Conservation (phyloP, 2,888 invertebrate species). For the Plutella xylostella region DNA sequence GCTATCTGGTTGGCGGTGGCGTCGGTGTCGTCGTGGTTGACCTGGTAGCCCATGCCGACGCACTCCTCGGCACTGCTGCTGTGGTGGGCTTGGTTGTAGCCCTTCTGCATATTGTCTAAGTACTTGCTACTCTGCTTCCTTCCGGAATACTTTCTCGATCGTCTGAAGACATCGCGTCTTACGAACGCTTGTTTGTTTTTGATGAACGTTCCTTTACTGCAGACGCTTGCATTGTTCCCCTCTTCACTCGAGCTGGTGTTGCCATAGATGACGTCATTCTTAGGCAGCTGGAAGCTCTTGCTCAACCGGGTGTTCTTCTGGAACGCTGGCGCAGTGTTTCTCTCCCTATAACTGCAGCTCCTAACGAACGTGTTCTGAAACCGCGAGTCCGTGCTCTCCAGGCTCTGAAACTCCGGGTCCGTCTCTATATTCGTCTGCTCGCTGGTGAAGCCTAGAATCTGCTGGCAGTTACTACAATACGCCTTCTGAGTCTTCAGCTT, state of each 20-base stretch:
- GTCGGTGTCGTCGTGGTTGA: conserved; percentile 66
- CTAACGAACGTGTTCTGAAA: conserved; percentile 61
- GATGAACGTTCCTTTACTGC: conserved; percentile 66
- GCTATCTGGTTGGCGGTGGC: conserved; percentile 66
- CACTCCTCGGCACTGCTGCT: conserved; percentile 63
- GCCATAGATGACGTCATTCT: conserved; percentile 52
- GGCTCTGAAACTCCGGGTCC: conserved; percentile 64
- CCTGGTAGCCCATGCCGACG: conserved; percentile 60
- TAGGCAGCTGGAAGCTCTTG: conserved; percentile 64
- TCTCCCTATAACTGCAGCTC: conserved; percentile 61
- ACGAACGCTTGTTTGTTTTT: conserved; percentile 69
- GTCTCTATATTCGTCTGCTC: conserved; percentile 67
- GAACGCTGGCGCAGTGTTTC: conserved; percentile 60
- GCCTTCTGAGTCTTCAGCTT: conserved; percentile 69
- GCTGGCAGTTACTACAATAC: conserved; percentile 63
- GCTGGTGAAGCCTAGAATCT: conserved; percentile 61
- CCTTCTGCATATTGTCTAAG: conserved; percentile 41
- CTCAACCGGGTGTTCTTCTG: conserved; percentile 66
- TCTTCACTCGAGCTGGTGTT: conserved; percentile 67
- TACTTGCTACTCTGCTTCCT: conserved; percentile 53
- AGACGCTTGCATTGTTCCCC: conserved; percentile 47
- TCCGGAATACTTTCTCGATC: conserved; percentile 62
- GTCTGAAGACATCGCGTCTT: conserved; percentile 58
- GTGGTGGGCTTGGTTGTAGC: conserved; percentile 42
- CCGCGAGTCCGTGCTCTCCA: conserved; percentile 63